These are phyloP conservation scores for Hedya salicella DNA, from an alignment of 2,888 invertebrate genomes.

Conservation along the genomic window DNA sequence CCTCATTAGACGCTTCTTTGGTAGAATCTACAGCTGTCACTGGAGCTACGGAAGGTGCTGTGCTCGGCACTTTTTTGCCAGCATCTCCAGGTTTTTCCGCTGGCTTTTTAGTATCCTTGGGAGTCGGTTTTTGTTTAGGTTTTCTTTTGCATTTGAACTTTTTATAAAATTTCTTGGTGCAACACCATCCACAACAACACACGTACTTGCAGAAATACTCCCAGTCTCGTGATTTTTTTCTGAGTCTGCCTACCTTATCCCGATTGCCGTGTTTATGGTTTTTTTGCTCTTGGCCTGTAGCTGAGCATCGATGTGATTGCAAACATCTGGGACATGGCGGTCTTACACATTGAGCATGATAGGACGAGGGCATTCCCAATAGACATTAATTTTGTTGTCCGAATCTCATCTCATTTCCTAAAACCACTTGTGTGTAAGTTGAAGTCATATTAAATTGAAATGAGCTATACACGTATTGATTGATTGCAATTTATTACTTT, in stretches of 20 bases:
- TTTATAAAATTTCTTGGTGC: conserved; percentile 15
- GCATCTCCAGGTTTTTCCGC: background rate
- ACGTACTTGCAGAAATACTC: conserved; percentile 34
- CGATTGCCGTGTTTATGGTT: background rate
- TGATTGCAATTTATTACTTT: background rate
- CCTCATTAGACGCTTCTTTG: too few species aligned
- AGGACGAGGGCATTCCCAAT: conserved; percentile 27
- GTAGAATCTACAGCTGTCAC: background rate
- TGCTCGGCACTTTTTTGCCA: background rate
- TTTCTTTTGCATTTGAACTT: conserved; percentile 2
- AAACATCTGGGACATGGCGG: background rate
- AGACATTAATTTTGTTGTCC: conserved; percentile 8
- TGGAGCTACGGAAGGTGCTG: background rate
- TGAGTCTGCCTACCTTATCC: background rate
- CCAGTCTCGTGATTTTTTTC: conserved; percentile 3
- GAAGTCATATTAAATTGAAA: conserved; percentile 2
- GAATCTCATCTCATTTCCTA: conserved; percentile 1
- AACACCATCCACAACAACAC: conserved; percentile 36
- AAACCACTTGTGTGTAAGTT: background rate
- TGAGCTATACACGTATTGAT: background rate
- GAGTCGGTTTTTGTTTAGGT: background rate
- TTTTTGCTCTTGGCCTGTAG: background rate
- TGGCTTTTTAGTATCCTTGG: background rate
- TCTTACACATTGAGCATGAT: conserved; percentile 12
- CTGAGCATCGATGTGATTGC: background rate